A percentile compares a stretch with the other conserved stretches of the same genome.
phyloP scores from a whole-genome alignment of 2,888 invertebrate genomes.

The Petrophora chlorosata region DNA sequence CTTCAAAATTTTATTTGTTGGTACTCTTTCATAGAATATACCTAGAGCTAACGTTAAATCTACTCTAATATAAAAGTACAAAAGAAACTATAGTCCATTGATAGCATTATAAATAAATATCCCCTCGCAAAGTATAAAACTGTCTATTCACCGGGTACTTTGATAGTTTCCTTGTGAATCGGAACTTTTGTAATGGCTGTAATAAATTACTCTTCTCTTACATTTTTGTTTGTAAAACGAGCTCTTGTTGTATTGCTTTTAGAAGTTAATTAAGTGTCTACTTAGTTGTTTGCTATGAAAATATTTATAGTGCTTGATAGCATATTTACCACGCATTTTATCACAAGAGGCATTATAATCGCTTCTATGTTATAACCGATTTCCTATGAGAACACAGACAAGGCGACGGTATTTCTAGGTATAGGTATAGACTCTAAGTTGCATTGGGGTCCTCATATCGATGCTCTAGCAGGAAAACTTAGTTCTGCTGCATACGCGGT shows the following conservation, averaged over 20 bases:
- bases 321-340: too few species aligned
- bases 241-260: slow-evolving; percentile 19
- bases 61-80: slow-evolving; percentile 13
- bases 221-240: slow-evolving; percentile 25
- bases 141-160: slow-evolving; percentile 42
- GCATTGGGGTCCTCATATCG: too few species aligned
- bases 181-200: slow-evolving; percentile 42
- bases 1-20: not conserved
- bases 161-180: slow-evolving; percentile 40
- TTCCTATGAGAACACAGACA: too few species aligned
- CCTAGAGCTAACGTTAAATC: not conserved
- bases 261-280: slow-evolving; percentile 9
- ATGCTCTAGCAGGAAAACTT: too few species aligned
- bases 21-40: not conserved
- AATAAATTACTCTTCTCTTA: slow-evolving; percentile 47
- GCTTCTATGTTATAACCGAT: too few species aligned
- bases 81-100: slow-evolving; percentile 33
- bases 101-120: slow-evolving; percentile 44
- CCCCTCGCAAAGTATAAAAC: slow-evolving; percentile 36
- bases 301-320: not conserved
- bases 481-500: too few species aligned
- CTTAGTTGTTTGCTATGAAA: not conserved
- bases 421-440: too few species aligned
- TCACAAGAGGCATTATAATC: too few species aligned
- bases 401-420: too few species aligned